Percentiles rank a stretch among this genome's conserved stretches.
Evolutionary conservation across 2,888 invertebrate species (phyloP).

Genomic region (Acronicta aceris): DNA sequence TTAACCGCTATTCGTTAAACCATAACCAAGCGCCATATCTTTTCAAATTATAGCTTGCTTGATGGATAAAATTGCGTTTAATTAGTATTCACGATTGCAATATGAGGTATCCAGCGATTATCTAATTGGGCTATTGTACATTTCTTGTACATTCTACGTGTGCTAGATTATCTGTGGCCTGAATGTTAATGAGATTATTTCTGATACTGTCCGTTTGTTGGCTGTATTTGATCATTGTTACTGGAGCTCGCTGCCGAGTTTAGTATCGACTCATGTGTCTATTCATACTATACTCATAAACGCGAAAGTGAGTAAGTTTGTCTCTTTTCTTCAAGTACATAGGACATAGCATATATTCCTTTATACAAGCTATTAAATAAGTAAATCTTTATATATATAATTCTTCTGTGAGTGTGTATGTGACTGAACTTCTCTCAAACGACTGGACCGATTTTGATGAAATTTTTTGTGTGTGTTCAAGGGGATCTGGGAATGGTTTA

Average conservation of each 20-base stretch:
- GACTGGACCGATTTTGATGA: too few species aligned
- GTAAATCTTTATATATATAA: too few species aligned
- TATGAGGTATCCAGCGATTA: slow-evolving; percentile 34
- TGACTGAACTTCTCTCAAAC: too few species aligned
- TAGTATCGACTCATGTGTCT: background rate
- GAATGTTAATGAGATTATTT: slow-evolving; percentile 51
- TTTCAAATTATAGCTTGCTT: slow-evolving; percentile 6
- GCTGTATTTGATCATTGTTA: slow-evolving; percentile 16
- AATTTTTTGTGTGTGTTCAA: too few species aligned
- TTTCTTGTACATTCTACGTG: slow-evolving; percentile 36
- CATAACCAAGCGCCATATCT: slow-evolving; percentile 11
- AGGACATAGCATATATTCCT: too few species aligned
- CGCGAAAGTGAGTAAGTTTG: too few species aligned
- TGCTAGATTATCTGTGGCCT: slow-evolving; percentile 41
- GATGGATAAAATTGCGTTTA: slow-evolving; percentile 37
- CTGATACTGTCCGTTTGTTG: slow-evolving; percentile 22
- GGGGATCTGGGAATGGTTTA: too few species aligned
- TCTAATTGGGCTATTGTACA: slow-evolving; percentile 46
- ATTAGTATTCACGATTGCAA: slow-evolving; percentile 33
- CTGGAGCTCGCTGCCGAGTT: background rate
- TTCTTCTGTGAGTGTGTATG: too few species aligned
- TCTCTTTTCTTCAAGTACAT: too few species aligned
- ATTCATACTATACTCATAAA: background rate
- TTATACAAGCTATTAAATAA: too few species aligned
- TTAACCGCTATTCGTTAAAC: slow-evolving; percentile 9